Evolutionary conservation across 2,113 vertebrate species (phyloP), one percentile per base, ranked within the genome.

Genomic region (Dicrurus megarhynchus): DNA sequence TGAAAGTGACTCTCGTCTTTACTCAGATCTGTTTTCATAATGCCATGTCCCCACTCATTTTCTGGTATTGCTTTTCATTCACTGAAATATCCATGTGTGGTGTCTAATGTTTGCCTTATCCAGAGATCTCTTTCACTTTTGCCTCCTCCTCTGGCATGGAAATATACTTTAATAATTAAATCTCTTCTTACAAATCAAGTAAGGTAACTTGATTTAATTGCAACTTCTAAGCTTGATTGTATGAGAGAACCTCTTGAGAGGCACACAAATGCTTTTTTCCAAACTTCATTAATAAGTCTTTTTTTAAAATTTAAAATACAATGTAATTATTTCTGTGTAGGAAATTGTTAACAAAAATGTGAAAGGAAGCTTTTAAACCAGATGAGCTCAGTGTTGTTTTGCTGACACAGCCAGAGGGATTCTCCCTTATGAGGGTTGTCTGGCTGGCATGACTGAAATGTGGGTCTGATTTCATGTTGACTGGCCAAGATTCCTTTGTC

Each of bases 201-300:
- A 89, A 81, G 63, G 81, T 85, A 83, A 50, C 89, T 96, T 39
- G 13, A 65, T 91, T 93, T 95, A 95, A 89, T 97, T 93, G 74
- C 7, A 10, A 32, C 52, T 47, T 56, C 68, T 61, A 39, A 84
- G 75, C 64, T 80, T 89, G 76, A 64, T 97, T 84, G 44, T 50
- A 20, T 89, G 56, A 67, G 41, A 85, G 59, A 52, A 56, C 52
- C 50, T 94, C 76, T 77, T 42, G 59, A 56, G 81, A 90, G 10
- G 71, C 57, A 63, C 41, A 42, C 10, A 50, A 89, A 68, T 27
- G 27, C 35, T 68, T 92, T 84, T 56, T 75, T 33, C 52, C 47
- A 50, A 92, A 87, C 49, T 68, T 68, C 52, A 27, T 88, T 83
- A 87, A 80, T 70, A 60, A 81, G 24, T 32, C 0, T 41, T 42